Conservation (phyloP, 2,113 vertebrate species). For the Panthera leo region DNA sequence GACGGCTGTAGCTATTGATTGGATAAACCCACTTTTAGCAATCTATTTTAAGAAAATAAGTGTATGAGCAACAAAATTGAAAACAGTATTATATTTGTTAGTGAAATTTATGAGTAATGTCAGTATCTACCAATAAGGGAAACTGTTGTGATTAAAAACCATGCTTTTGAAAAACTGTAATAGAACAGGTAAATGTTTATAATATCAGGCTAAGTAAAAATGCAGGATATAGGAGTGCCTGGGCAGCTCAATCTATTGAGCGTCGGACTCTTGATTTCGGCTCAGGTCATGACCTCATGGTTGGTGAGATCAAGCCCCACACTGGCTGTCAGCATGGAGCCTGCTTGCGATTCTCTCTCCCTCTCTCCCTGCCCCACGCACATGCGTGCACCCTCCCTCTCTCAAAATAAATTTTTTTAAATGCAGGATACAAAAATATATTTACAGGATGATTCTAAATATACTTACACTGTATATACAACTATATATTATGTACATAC, state of each 20-base stretch:
- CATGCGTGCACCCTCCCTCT: too few relatives aligned
- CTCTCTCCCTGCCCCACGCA: too few relatives aligned
- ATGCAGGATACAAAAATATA: neutral
- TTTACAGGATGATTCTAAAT: neutral
- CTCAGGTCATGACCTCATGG: too few relatives aligned
- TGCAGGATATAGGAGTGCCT: neutral
- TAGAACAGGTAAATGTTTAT: neutral
- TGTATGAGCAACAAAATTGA: neutral
- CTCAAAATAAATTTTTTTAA: neutral
- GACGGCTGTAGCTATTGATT: neutral
- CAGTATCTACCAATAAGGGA: neutral
- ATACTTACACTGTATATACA: neutral
- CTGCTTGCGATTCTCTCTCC: too few relatives aligned
- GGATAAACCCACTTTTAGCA: neutral
- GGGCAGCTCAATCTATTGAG: too few relatives aligned
- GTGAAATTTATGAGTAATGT: neutral
- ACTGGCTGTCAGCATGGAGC: too few relatives aligned
- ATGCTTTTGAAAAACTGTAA: slow-evolving; percentile 24
- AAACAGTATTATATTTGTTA: neutral
- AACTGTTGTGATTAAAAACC: neutral
- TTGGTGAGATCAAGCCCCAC: too few relatives aligned
- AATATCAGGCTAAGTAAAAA: neutral
- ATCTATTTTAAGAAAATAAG: neutral
- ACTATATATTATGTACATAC: neutral
- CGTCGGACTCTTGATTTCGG: too few relatives aligned